Conservation (phyloP, 1,140 invertebrate species). For the Helicoverpa zea region DNA sequence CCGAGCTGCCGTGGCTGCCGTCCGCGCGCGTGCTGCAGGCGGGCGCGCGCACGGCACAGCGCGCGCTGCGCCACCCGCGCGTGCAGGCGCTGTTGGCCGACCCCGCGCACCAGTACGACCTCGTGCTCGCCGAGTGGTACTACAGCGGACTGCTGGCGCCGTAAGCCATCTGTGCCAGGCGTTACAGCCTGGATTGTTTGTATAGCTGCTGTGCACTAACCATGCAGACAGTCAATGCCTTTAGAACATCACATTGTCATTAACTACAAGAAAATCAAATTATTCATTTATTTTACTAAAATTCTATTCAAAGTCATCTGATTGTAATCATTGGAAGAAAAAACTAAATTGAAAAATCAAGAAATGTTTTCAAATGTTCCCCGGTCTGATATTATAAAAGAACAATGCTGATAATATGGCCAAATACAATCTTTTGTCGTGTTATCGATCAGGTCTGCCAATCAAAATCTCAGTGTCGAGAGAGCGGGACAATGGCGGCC, state of each 20-base stretch:
- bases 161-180: conserved; percentile 50
- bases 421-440: conserved; percentile 15
- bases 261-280: too few species aligned
- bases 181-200: not conserved
- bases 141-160: conserved; percentile 66
- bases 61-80: conserved; percentile 55
- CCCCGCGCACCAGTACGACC: conserved; percentile 54
- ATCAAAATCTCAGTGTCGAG: not conserved
- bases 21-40: conserved; percentile 43
- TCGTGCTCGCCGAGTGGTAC: conserved; percentile 67
- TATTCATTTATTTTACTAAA: too few species aligned
- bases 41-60: conserved; percentile 46
- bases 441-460: conserved; percentile 1
- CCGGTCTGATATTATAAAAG: not conserved
- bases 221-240: too few species aligned
- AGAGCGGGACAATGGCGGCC: conserved; percentile 5
- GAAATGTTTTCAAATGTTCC: conserved; percentile 13
- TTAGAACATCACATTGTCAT: too few species aligned
- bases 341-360: not conserved
- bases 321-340: too few species aligned
- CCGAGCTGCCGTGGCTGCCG: not conserved
- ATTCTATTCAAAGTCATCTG: too few species aligned
- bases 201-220: too few species aligned
- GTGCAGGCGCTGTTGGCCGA: conserved; percentile 60
- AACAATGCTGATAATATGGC: not conserved